These are phyloP conservation scores for Gonatopus flavifemur DNA, from an alignment of 1,140 invertebrate genomes.

Conservation along the genomic window DNA sequence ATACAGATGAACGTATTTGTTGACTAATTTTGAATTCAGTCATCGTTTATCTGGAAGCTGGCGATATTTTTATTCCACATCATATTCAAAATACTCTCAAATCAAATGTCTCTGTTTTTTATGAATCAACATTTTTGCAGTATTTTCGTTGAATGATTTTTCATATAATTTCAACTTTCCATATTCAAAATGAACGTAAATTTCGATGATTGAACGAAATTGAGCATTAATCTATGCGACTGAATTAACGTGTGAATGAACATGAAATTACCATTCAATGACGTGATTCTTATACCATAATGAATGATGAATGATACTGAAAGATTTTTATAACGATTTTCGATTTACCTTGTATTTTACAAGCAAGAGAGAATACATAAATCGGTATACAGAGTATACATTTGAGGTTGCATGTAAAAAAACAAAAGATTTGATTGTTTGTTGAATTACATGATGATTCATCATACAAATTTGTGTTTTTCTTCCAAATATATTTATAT, in stretches of 20 bases:
- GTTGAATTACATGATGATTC: too few species aligned
- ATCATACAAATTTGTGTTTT: too few species aligned
- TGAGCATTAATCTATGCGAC: constrained; percentile 37
- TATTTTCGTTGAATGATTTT: constrained; percentile 1
- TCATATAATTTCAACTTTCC: neutral
- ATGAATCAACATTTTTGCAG: neutral
- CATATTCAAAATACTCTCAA: constrained; percentile 1
- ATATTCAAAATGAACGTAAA: constrained; percentile 14
- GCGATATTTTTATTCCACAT: constrained; percentile 1
- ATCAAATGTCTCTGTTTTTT: neutral
- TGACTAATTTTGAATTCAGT: too few species aligned
- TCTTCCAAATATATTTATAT: too few species aligned
- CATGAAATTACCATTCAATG: constrained; percentile 52
- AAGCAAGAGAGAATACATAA: too few species aligned
- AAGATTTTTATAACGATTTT: too few species aligned
- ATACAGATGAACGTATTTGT: too few species aligned
- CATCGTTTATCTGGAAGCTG: constrained; percentile 22
- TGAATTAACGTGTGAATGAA: constrained; percentile 21
- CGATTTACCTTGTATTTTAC: too few species aligned
- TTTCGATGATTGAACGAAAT: constrained; percentile 41
- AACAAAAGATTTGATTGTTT: too few species aligned
- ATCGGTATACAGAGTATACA: too few species aligned
- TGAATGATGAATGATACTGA: too few species aligned
- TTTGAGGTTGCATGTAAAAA: too few species aligned
- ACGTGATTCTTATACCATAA: constrained; percentile 27